Conservation (phyloP, 64 coral and sea anemone species). For the Montipora foliosa region DNA sequence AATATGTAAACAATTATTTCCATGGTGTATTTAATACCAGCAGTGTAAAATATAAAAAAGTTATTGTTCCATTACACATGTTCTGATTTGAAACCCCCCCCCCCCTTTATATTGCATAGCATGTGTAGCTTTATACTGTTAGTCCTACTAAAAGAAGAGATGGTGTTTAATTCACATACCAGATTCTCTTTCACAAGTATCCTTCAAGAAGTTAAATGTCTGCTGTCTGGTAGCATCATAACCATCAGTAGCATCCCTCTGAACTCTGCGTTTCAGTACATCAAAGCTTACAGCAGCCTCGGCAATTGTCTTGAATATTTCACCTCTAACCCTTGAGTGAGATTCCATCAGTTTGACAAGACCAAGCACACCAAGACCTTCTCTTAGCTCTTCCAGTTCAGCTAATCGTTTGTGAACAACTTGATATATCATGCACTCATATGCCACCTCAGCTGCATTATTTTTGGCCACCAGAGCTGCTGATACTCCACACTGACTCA, state of each 20-base stretch:
- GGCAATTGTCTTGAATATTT: not conserved
- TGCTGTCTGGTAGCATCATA: not conserved
- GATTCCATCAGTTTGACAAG: not conserved
- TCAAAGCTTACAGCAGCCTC: conserved; percentile 19
- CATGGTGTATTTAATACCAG: not conserved
- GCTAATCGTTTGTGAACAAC: conserved; percentile 30
- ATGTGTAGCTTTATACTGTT: not conserved
- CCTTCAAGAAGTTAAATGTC: not conserved
- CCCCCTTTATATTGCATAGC: not conserved
- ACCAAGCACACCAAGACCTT: not conserved
- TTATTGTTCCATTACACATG: not conserved
- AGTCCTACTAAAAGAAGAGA: not conserved
- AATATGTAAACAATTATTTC: not conserved
- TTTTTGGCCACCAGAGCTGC: conserved; percentile 19
- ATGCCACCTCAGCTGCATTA: conserved; percentile 40
- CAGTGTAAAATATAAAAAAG: not conserved
- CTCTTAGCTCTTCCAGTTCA: conserved; percentile 26
- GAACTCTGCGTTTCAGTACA: conserved; percentile 10
- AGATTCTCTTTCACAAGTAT: conserved; percentile 18
- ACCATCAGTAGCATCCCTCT: not conserved
- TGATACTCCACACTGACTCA: conserved; percentile 39
- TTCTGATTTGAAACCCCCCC: not conserved
- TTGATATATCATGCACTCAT: conserved; percentile 45
- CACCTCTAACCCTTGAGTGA: not conserved
- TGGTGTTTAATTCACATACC: not conserved